Evolutionary conservation across 2,113 vertebrate genomes (phyloP), one percentile per base, ranked within the genome.

Genomic region (Nesoenas mayeri): DNA sequence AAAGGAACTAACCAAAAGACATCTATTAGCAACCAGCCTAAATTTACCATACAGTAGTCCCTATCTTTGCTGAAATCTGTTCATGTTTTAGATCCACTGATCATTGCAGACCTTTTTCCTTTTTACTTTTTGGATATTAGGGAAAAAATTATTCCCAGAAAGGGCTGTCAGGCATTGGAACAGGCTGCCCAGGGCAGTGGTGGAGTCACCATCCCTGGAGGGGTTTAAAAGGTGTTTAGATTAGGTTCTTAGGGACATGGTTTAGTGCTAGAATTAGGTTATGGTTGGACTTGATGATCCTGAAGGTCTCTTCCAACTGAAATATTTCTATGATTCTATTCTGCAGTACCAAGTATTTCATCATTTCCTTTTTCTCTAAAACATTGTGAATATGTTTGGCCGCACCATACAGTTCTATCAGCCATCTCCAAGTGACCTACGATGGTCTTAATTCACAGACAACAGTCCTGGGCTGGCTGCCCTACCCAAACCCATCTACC

Each of bases 81-180:
- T 56, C 32, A 26, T n/a, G 40, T 7, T 69, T 75, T 40, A 50
- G 25, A 81, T 40, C 65, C 36, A 73, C 51, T 70, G 44, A 73
- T 10, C 29, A n/a, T 31, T 48, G 34, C 0, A 0, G 36, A 73
- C 3, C 6, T 24, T 73, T 13, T 75, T 69, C 32, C 26, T 83
- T 53, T 57, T 48, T 80, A 50, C 44, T 47, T 47, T 47, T 47
- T 47, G 44, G 44, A 47, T 47, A 47, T 47, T 47, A 47, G 44
- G 44, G 13, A 47, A 47, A 47, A 47, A 47, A 47, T 47, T 47
- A 19, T 19, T 47, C 44, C 44, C 44, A 19, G 18, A 47, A 47
- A 47, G 44, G 44, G 44, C 9, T 47, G 44, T 47, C 8, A 9
- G 44, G 44, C 44, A 47, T 47, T 47, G 44, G 44, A 47, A 19